Conservation (phyloP, 2,888 invertebrate species). For the Smittia aterrima region DNA sequence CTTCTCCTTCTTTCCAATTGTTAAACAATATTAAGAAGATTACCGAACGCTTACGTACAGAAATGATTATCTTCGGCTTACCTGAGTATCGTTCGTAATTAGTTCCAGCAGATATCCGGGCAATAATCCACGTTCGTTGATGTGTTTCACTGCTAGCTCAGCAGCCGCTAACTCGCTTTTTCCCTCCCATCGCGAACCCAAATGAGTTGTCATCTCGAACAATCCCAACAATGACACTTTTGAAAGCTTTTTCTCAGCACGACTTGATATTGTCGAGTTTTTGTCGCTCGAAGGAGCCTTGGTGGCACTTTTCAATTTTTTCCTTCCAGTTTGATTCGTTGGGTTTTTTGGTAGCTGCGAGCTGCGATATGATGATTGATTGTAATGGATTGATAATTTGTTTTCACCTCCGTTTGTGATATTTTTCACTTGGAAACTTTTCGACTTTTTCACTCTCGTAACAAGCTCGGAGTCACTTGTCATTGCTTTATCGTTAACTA, state of each 20-base stretch:
- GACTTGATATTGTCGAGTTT: background rate
- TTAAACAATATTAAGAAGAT: too few relatives aligned
- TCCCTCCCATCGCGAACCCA: constrained; percentile 66
- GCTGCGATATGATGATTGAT: background rate
- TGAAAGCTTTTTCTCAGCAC: background rate
- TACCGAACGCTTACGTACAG: background rate
- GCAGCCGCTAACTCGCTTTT: constrained; percentile 75
- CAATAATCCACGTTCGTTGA: constrained; percentile 68
- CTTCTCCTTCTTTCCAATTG: too few relatives aligned
- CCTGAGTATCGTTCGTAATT: constrained; percentile 83
- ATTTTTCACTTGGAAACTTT: background rate
- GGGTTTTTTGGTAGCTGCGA: background rate
- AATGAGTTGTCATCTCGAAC: constrained; percentile 70
- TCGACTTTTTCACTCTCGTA: background rate
- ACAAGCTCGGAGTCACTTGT: background rate
- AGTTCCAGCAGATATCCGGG: constrained; percentile 73
- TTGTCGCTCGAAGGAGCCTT: background rate
- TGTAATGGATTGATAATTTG: background rate
- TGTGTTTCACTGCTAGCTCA: constrained; percentile 72
- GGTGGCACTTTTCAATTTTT: background rate
- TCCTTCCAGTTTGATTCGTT: background rate
- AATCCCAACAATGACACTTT: constrained; percentile 71
- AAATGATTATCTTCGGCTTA: constrained; percentile 52
- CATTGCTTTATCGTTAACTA: background rate
- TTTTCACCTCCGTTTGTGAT: background rate